Conservation (phyloP, 2,113 vertebrate species). For the Microcebus tavaratra region DNA sequence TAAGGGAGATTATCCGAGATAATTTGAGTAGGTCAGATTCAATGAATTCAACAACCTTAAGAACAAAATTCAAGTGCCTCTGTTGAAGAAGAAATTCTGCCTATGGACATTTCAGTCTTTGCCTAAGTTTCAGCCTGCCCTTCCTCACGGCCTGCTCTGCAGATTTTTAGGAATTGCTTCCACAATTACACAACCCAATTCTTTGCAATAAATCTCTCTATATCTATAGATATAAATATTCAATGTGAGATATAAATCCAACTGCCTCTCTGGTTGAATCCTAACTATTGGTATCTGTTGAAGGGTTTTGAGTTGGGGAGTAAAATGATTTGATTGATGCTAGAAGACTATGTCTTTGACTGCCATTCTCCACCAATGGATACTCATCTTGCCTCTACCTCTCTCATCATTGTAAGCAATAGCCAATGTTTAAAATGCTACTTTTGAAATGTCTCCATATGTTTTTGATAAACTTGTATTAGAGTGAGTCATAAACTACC, state of each 20-base stretch:
- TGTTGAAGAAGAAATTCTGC: background rate
- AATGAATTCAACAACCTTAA: background rate
- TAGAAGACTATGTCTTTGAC: background rate
- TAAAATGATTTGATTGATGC: constrained; percentile 7
- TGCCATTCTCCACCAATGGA: background rate
- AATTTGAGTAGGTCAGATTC: background rate
- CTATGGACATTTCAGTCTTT: background rate
- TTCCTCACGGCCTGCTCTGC: background rate
- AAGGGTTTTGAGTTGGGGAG: background rate
- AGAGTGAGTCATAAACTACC: constrained; percentile 32
- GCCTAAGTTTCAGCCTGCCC: background rate
- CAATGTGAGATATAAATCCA: background rate
- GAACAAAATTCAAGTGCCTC: background rate
- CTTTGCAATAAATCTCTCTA: background rate
- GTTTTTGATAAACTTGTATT: constrained; percentile 53
- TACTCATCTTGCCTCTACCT: background rate
- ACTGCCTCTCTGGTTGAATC: background rate
- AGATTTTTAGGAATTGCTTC: background rate
- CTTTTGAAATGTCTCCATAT: constrained; percentile 16
- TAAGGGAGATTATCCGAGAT: background rate
- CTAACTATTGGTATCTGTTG: background rate
- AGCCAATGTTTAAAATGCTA: background rate
- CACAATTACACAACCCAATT: background rate
- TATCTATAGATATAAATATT: background rate
- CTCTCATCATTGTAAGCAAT: background rate